Base-by-base conservation (phyloP, 2,113 vertebrate species). In the Tachysurus fulvidraco region DNA sequence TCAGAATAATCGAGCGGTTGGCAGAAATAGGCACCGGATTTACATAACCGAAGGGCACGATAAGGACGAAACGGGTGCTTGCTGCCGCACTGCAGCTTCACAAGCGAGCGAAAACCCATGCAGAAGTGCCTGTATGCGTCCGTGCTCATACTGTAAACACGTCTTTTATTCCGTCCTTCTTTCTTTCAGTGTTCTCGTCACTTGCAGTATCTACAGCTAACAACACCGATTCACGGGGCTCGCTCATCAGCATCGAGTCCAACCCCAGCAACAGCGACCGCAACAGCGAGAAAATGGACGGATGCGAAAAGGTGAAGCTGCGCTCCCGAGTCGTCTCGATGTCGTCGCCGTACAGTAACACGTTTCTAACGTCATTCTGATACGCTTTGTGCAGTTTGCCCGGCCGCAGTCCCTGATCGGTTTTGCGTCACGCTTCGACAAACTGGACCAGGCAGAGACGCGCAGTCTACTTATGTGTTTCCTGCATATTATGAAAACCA, bases 401-500 rank as follows among this genome's bases (percentile, higher is more conserved):
- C 96, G 98, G 59, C 98, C 98, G 0, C 95, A 98, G 92, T 99
- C 98, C 89, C 94, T 99, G 91, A 98, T 99, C 84, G 98, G 98
- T 54, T 99, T 96, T 44, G 96, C 96, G 0, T 96, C 98, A 83
- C 97, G 98, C 73, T 99, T 98, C 91, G 98, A 99, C 94, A 99
- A 99, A 91, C 91, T 99, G 93, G 98, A 99, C 94, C 98, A 99
- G 90, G 96, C 97, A 4, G 98, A 99, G 95, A 98, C 97, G 0
- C 96, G 97, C 89, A 96, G 97, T 89, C 96, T 99, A 83, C 96
- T 99, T 41, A 96, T 98, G 95, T 99, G 98, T 88, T 99, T 99
- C 92, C 95, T 99, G 88, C 98, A 99, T 94, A 99, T 99, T 86
- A 99, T 99, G 97, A 99, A 99, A 95, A 99, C 97, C 57, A 96